Base-by-base conservation (phyloP, 1,140 invertebrate species). In the Ceratosolen fusciceps region DNA sequence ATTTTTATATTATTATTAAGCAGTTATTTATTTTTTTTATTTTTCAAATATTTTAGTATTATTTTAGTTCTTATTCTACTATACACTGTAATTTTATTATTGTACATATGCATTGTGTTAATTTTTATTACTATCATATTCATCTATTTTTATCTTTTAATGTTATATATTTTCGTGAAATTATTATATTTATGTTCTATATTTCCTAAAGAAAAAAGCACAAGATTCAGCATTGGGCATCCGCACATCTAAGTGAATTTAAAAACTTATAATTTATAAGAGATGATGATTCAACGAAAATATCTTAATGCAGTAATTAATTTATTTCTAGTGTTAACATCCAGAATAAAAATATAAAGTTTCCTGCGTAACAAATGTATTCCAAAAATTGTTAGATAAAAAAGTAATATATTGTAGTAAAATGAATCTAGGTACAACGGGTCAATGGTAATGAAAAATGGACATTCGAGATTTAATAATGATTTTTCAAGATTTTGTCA, bases 341-440 rank as follows among this genome's bases (percentile, higher is more conserved):
- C n/a, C n/a, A n/a, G n/a, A n/a, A n/a, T n/a, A n/a, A n/a, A n/a
- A n/a, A n/a, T n/a, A n/a, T n/a, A n/a, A n/a, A n/a, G n/a, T n/a
- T n/a, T n/a, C n/a, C n/a, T n/a, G n/a, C n/a, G n/a, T n/a, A n/a
- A n/a, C n/a, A n/a, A n/a, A n/a, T n/a, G n/a, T n/a, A n/a, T n/a
- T n/a, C n/a, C 12, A 43, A 37, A 3, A 21, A 62, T 39, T 62
- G 24, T n/a, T 76, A 52, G 47, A 56, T 68, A 26, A 67, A 60
- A 39, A 74, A 19, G 39, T 68, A 68, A 67, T 65, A 54, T 54
- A n/a, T 24, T 67, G 19, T 65, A 75, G 8, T 52, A 19, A 49
- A 49, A 75, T 2, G 37, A 77, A 83, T 83, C 86, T 85, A 89
- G 87, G 87, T 88, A 80, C 79, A 52, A 81, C 78, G 79, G 83